phyloP scores from a whole-genome alignment of 1,140 invertebrate genomes.

The Polypedilum vanderplanki region DNA sequence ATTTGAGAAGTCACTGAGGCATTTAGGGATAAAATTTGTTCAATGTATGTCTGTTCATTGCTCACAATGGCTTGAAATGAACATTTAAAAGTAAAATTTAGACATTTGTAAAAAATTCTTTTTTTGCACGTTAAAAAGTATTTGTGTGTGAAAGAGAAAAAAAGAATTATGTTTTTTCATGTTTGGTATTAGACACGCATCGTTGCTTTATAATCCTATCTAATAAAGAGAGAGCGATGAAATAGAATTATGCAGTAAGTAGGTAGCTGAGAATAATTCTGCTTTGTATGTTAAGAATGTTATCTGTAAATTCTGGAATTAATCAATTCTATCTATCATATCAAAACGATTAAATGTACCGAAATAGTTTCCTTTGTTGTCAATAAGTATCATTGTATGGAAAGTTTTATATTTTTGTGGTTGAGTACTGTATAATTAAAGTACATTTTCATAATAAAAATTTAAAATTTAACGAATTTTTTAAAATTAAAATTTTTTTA shows the following conservation, averaged over 20 bases:
- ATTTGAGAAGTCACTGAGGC: background rate
- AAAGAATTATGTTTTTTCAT: constrained; percentile 11
- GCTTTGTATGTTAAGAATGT: too few relatives aligned
- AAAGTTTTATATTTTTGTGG: background rate
- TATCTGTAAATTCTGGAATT: too few relatives aligned
- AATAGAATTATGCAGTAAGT: background rate
- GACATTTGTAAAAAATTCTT: background rate
- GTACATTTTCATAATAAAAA: too few relatives aligned
- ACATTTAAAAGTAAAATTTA: too few relatives aligned
- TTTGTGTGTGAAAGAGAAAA: background rate
- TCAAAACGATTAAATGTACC: too few relatives aligned
- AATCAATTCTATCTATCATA: too few relatives aligned
- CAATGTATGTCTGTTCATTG: background rate
- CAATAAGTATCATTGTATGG: background rate
- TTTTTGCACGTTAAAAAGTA: background rate
- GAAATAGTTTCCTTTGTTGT: too few relatives aligned
- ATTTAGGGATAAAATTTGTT: background rate
- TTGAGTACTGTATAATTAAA: too few relatives aligned
- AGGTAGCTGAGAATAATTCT: constrained; percentile 5
- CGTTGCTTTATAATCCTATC: background rate
- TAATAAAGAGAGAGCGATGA: background rate
- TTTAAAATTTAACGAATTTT: too few relatives aligned
- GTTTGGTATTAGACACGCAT: constrained; percentile 24
- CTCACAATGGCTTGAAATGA: too few relatives aligned
- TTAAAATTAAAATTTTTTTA: too few relatives aligned